Percentiles rank a stretch among this genome's conserved stretches.
These are phyloP conservation scores for Panzeria rudis DNA, from an alignment of 2,888 invertebrate species.

Conservation along the genomic window DNA sequence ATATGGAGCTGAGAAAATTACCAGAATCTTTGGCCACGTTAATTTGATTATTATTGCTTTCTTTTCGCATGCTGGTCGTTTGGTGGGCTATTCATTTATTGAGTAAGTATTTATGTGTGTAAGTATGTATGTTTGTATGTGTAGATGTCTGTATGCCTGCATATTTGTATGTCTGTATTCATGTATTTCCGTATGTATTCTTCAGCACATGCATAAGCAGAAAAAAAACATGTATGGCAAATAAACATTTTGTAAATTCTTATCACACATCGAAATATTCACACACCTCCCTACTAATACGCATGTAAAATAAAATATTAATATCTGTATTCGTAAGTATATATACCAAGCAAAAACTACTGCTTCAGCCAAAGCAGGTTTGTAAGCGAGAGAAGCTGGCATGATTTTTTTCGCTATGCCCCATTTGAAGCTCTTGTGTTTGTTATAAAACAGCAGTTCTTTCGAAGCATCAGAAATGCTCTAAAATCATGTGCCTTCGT, in stretches of 20 bases:
- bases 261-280: constrained; percentile 10
- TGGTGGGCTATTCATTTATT: constrained; percentile 93
- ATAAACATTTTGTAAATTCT: constrained; percentile 33
- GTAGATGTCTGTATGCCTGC: background rate
- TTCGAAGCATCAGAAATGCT: too few species aligned
- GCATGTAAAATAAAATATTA: constrained; percentile 5
- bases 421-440: too few species aligned
- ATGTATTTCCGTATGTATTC: background rate
- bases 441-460: too few species aligned
- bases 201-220: background rate
- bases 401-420: too few species aligned
- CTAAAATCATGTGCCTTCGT: too few species aligned
- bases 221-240: background rate
- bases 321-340: constrained; percentile 5
- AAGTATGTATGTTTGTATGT: background rate
- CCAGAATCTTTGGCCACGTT: constrained; percentile 91
- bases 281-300: background rate
- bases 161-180: background rate
- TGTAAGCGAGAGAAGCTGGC: too few species aligned
- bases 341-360: too few species aligned
- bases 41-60: constrained; percentile 93
- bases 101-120: constrained; percentile 85
- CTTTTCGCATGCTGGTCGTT: constrained; percentile 92
- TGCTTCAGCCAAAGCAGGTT: too few species aligned
- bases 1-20: constrained; percentile 92